Evolutionary conservation across 2,888 invertebrate species (phyloP).

Genomic region (Stratiomys singularior): DNA sequence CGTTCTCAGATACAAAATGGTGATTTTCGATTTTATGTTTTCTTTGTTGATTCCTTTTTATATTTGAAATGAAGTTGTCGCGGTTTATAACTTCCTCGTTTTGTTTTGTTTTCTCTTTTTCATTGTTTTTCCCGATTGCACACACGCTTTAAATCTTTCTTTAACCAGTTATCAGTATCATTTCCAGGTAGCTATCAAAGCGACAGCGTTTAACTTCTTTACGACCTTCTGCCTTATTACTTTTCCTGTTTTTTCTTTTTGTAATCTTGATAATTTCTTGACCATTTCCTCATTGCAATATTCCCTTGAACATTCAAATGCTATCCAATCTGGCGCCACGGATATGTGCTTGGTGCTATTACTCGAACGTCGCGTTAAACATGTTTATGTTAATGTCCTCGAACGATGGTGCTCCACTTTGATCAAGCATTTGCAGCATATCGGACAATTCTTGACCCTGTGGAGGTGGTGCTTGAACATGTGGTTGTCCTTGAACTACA

Average conservation of each 20-base stretch:
- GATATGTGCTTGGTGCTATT: conserved; percentile 50
- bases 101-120: background rate
- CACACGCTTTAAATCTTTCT: background rate
- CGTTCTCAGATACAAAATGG: no score
- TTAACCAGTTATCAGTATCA: background rate
- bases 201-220: no score
- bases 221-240: no score
- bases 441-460: conserved; percentile 87
- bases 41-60: conserved; percentile 16
- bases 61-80: background rate
- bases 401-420: conserved; percentile 83
- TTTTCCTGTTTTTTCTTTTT: background rate
- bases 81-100: background rate
- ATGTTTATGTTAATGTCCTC: conserved; percentile 90
- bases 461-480: conserved; percentile 70
- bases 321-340: background rate
- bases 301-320: background rate
- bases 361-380: conserved; percentile 86
- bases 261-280: background rate
- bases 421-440: conserved; percentile 93
- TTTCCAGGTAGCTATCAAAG: background rate
- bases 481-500: conserved; percentile 62
- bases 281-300: conserved; percentile 25
- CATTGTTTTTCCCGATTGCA: background rate
- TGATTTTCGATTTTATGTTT: no score